Base-by-base conservation (phyloP, 1,140 invertebrate genomes). In the Diorhabda carinulata region DNA sequence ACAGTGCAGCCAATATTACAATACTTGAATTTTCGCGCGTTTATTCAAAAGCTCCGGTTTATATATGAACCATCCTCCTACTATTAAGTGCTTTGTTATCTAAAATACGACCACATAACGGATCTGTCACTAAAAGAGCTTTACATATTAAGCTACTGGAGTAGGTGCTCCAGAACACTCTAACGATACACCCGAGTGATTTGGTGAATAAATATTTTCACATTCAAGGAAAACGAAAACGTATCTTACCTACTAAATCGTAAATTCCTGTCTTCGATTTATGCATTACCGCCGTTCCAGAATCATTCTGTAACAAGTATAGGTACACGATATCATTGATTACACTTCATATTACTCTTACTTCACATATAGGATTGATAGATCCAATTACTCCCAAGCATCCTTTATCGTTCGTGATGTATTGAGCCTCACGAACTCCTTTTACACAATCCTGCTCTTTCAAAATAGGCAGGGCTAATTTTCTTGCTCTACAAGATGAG, bases 381-480 rank as follows among this genome's bases (percentile, higher is more conserved):
- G 77, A 73, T 3, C 84, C 84, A 64, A 86, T 71, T 42, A 86
- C 75, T 4, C 84, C 85, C 44, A 83, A 64, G 66, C 85, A 86
- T 8, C 83, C 84, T 42, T 84, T 85, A 72, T 87, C 84, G 40
- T 75, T 70, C 42, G 84, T 82, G 52, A 82, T 77, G 61, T 77
- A 73, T 10, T 71, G 64, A 3, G 73, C 41, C 69, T 83, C 73
- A 8, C 79, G 69, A 44, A 68, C 47, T 43, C 76, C 77, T 64
- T 77, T 76, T 67, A 81, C 67, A 68, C 85, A 87, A 10, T 85
- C 82, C 0, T 72, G 73, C 3, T 69, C 66, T 0, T 81, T 80
- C 9, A 86, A 74, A 72, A 86, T 80, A 1, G 85, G 86, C 44
- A 86, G 72, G 8, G 82, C 83, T 43, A 84, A 67, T 76, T 86